A percentile compares a stretch with the other conserved stretches of the same genome.
Evolutionary conservation across 2,888 invertebrate species (phyloP).

Genomic region (Netelia fuscicornis): DNA sequence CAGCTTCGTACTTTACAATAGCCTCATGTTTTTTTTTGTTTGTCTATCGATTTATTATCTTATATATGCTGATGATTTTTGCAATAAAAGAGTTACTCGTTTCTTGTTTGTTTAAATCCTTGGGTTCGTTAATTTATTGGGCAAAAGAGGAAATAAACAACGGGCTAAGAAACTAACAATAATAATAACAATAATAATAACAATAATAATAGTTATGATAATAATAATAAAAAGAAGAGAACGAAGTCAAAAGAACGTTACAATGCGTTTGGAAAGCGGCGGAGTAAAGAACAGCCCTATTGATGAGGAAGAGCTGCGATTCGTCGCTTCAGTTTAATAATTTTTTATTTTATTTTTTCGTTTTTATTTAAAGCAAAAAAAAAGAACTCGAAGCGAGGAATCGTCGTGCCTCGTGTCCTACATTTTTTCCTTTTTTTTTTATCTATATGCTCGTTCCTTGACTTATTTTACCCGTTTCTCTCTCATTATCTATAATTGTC

Average conservation of each 20-base stretch:
- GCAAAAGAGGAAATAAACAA: constrained; percentile 9
- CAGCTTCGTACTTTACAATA: constrained; percentile 74
- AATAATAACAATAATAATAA: constrained; percentile 1
- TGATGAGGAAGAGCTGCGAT: constrained; percentile 24
- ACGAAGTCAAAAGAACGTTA: constrained; percentile 29
- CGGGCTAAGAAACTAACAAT: constrained; percentile 6
- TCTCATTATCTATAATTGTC: constrained; percentile 45
- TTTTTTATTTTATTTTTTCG: not conserved
- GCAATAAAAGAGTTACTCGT: constrained; percentile 64
- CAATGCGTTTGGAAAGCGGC: constrained; percentile 55
- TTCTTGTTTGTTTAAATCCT: constrained; percentile 37
- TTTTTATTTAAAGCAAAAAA: constrained; percentile 18
- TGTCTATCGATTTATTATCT: constrained; percentile 65
- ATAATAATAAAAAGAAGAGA: constrained; percentile 7
- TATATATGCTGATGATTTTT: constrained; percentile 62
- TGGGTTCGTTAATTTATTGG: constrained; percentile 58
- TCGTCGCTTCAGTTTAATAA: constrained; percentile 33
- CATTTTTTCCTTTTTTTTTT: constrained; percentile 39
- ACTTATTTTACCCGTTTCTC: constrained; percentile 44
- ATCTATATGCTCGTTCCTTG: constrained; percentile 68
- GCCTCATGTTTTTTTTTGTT: constrained; percentile 64
- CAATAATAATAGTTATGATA: too few relatives aligned
- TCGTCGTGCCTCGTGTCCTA: constrained; percentile 44
- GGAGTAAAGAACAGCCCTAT: constrained; percentile 48
- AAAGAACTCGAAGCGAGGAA: constrained; percentile 41